Conservation (phyloP, 2,888 invertebrate species). For the Spilosoma lubricipeda region DNA sequence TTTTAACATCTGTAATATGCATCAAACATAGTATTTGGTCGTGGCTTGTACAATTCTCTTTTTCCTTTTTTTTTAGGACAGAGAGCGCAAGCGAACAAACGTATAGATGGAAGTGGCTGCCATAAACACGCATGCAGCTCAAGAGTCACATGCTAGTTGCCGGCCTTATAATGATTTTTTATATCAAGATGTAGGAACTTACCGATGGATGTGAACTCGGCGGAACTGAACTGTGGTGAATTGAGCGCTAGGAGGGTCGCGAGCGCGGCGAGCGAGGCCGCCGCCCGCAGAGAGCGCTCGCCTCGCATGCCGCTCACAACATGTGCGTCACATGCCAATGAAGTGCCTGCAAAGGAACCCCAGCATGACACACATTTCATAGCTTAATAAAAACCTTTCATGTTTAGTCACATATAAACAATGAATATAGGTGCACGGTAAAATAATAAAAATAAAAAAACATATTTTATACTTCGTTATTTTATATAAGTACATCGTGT, state of each 20-base stretch:
- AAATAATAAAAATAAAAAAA: too few species aligned
- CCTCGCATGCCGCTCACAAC: conserved; percentile 78
- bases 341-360: conserved; percentile 59
- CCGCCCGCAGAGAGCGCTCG: conserved; percentile 75
- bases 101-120: too few species aligned
- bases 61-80: too few species aligned
- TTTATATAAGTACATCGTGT: not conserved
- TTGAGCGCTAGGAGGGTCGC: conserved; percentile 71
- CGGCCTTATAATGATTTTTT: not conserved
- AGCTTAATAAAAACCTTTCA: not conserved
- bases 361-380: not conserved
- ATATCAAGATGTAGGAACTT: conserved; percentile 11
- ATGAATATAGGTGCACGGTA: not conserved
- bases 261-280: conserved; percentile 78
- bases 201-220: conserved; percentile 53
- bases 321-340: conserved; percentile 79
- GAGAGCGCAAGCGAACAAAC: too few species aligned
- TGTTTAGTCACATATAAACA: not conserved
- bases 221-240: conserved; percentile 60
- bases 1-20: too few species aligned
- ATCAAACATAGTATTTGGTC: too few species aligned
- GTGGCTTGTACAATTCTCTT: too few species aligned
- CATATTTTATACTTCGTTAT: too few species aligned
- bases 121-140: too few species aligned
- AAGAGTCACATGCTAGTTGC: too few species aligned